Evolutionary conservation across 2,888 invertebrate species (phyloP).

Genomic region (Gnatocerus cornutus): DNA sequence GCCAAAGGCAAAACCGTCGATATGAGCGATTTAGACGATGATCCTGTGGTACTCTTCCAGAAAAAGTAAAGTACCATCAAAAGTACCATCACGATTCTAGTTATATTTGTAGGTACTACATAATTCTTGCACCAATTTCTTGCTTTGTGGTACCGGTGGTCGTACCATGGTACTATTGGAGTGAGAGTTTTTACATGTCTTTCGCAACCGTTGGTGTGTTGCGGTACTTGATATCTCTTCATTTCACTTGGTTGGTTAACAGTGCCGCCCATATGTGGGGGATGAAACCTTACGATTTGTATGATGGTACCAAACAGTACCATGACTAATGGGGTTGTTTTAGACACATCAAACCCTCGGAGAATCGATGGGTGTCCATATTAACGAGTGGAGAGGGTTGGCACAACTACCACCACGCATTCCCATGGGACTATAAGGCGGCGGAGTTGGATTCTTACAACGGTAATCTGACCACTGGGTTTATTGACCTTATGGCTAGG

Average conservation of each 20-base stretch:
- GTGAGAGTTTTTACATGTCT: slow-evolving; percentile 81
- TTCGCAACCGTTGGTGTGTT: slow-evolving; percentile 82
- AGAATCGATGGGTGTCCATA: slow-evolving; percentile 83
- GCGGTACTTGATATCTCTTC: slow-evolving; percentile 85
- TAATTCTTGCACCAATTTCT: slow-evolving; percentile 2
- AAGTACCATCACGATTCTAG: no score
- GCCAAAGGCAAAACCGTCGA: slow-evolving; percentile 87
- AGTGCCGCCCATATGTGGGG: slow-evolving; percentile 96
- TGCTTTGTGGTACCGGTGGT: slow-evolving; percentile 70
- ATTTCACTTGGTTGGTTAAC: slow-evolving; percentile 95
- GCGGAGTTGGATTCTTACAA: slow-evolving; percentile 81
- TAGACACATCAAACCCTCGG: slow-evolving; percentile 84
- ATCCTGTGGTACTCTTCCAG: slow-evolving; percentile 90
- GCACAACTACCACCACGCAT: slow-evolving; percentile 96
- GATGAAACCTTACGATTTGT: slow-evolving; percentile 91
- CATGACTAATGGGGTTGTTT: no score
- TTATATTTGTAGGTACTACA: no score
- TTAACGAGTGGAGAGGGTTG: slow-evolving; percentile 89
- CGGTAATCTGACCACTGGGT: slow-evolving; percentile 63
- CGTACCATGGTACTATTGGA: slow-evolving; percentile 73
- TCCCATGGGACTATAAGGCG: slow-evolving; percentile 95
- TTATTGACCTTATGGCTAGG: slow-evolving; percentile 65
- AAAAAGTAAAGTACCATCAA: no score
- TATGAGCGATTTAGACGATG: slow-evolving; percentile 87
- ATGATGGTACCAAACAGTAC: slow-evolving; percentile 75